A percentile compares a stretch with the other conserved stretches of the same genome.
phyloP scores from a whole-genome alignment of 2,888 invertebrate genomes.

The Amaurobius ferox region DNA sequence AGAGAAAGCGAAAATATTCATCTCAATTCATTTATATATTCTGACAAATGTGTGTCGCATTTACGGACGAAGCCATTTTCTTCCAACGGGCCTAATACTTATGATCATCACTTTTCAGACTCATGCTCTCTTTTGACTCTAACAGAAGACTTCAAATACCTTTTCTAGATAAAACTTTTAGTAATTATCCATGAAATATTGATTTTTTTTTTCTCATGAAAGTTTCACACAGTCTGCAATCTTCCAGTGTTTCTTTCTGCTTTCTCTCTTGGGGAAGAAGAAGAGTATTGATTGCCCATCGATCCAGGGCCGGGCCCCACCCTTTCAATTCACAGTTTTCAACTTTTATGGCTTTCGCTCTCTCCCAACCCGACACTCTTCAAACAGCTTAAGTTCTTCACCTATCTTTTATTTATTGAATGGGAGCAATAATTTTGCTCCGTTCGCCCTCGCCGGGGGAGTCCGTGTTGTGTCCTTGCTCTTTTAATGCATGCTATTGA shows the following conservation, averaged over 20 bases:
- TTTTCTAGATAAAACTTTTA: background rate
- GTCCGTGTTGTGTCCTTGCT: too few relatives aligned
- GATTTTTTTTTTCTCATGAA: background rate
- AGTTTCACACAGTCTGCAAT: background rate
- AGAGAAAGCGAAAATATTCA: too few relatives aligned
- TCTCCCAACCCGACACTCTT: background rate
- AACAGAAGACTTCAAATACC: background rate
- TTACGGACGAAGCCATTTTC: too few relatives aligned
- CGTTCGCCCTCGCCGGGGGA: background rate
- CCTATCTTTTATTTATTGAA: background rate
- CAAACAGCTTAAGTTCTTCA: background rate
- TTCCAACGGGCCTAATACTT: too few relatives aligned
- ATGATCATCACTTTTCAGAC: too few relatives aligned
- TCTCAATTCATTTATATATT: too few relatives aligned
- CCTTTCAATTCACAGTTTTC: conserved; percentile 9
- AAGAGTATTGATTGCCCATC: background rate
- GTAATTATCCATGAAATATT: background rate
- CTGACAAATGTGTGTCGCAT: too few relatives aligned
- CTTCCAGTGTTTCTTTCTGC: background rate
- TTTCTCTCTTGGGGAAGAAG: background rate
- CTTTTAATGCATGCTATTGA: too few relatives aligned
- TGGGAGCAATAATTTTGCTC: background rate
- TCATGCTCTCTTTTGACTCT: background rate
- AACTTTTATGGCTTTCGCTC: background rate
- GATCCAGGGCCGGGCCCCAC: background rate